Conservation (phyloP, 2,888 invertebrate genomes). For the Pseudoips prasinana region DNA sequence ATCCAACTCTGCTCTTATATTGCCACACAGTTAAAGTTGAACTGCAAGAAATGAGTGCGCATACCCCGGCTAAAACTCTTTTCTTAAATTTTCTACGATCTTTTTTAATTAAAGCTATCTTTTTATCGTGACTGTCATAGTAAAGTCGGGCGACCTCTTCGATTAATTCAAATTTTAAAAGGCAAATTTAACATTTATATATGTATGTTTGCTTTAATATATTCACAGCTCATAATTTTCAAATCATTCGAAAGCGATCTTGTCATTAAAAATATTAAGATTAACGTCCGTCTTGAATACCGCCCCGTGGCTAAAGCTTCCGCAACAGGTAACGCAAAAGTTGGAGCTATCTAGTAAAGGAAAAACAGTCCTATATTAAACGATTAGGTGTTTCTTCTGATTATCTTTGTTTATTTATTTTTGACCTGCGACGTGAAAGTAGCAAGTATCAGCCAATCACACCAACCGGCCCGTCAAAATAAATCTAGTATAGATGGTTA, state of each 20-base stretch:
- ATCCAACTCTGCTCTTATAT: slow-evolving; percentile 46
- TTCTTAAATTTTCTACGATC: slow-evolving; percentile 47
- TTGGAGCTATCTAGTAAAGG: slow-evolving; percentile 59
- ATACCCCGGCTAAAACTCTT: slow-evolving; percentile 55
- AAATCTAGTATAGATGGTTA: no score
- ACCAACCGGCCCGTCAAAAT: no score
- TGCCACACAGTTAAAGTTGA: slow-evolving; percentile 59
- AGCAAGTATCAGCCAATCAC: no score
- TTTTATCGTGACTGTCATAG: slow-evolving; percentile 35
- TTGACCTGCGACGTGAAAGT: no score
- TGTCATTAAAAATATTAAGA: slow-evolving; percentile 30
- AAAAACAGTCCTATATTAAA: slow-evolving; percentile 58
- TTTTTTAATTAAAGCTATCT: slow-evolving; percentile 37
- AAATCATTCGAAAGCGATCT: slow-evolving; percentile 37
- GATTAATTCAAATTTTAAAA: slow-evolving; percentile 32
- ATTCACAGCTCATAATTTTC: slow-evolving; percentile 25
- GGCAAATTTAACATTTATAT: slow-evolving; percentile 52
- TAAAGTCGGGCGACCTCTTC: slow-evolving; percentile 45
- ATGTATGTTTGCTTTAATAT: slow-evolving; percentile 52
- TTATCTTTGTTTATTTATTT: no score
- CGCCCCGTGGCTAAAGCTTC: slow-evolving; percentile 40
- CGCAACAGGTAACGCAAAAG: slow-evolving; percentile 61
- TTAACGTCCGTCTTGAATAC: slow-evolving; percentile 37
- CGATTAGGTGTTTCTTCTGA: slow-evolving; percentile 52
- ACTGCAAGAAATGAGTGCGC: slow-evolving; percentile 51